These are phyloP conservation scores for Cosmia pyralina DNA, from an alignment of 2,888 invertebrate genomes.

Conservation along the genomic window DNA sequence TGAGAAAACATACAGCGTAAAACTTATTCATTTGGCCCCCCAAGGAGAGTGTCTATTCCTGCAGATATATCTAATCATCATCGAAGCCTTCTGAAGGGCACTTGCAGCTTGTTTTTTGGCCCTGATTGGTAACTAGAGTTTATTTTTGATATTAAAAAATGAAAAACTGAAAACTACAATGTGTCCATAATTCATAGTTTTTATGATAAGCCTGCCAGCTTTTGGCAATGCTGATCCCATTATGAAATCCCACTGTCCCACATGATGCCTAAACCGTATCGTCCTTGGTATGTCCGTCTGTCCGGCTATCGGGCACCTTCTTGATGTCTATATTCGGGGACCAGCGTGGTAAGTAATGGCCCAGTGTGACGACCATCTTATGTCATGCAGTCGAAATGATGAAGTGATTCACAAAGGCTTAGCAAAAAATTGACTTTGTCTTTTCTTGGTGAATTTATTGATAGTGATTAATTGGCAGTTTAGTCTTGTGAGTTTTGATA, in stretches of 20 bases:
- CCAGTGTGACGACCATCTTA: slow-evolving; percentile 24
- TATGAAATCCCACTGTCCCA: slow-evolving; percentile 32
- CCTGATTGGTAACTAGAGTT: too few species aligned
- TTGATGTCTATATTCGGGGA: slow-evolving; percentile 48
- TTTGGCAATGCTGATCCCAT: slow-evolving; percentile 31
- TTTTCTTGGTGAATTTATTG: slow-evolving; percentile 32
- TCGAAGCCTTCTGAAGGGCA: too few species aligned
- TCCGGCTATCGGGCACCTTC: background rate
- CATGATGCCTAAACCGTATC: slow-evolving; percentile 18
- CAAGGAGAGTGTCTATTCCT: too few species aligned
- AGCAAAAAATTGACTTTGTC: slow-evolving; percentile 27
- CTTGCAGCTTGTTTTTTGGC: too few species aligned
- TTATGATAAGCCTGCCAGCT: slow-evolving; percentile 15
- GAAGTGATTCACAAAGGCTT: slow-evolving; percentile 39
- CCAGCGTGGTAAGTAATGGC: slow-evolving; percentile 28
- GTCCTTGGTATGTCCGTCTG: slow-evolving; percentile 47
- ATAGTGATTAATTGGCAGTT: slow-evolving; percentile 25
- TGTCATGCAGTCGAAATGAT: slow-evolving; percentile 41
- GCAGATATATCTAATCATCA: too few species aligned
- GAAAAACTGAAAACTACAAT: slow-evolving; percentile 10
- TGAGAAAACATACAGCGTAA: too few species aligned
- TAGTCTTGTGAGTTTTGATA: background rate
- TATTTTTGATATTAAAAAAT: background rate
- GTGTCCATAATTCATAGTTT: slow-evolving; percentile 32
- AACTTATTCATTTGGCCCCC: too few species aligned